Evolutionary conservation across 2,888 invertebrate genomes (phyloP), one percentile per base, ranked within the genome.

Genomic region (Abscondita cerata): DNA sequence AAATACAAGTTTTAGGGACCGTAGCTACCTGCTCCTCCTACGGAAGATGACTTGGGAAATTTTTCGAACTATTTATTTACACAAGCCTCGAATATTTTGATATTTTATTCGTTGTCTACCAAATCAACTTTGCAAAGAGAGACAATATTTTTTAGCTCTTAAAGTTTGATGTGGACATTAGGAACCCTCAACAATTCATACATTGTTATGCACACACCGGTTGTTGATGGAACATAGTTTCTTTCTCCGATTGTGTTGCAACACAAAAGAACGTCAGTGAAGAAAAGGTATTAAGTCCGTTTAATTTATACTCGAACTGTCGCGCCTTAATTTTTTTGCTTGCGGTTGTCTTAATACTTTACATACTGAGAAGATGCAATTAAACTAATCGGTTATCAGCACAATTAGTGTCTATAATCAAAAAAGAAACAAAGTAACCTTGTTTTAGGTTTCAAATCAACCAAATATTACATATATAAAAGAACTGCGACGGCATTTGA

Each of bases 141-240:
- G 63, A 64, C 63, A 64, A 64, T 64, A 64, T 64, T 64, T 64
- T 59, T 59, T 64, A 64, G 59, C 63, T 64, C 63, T 64, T 50
- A 31, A 64, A 25, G 41, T 56, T 64, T 64, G 59, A 64, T 64
- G 63, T 64, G 53, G 63, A 64, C 59, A 64, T 64, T 64, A 64
- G 33, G 40, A 52, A 55, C 59, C 52, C 63, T 51, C 33, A 41
- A 64, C 63, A 64, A 64, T 64, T 64, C 59, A 64, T 48, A 56
- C 56, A 64, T 64, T 64, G 63, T 64, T 63, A 40, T 15, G 15
- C 13, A 8, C 40, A 15, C n/a, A n/a, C n/a, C n/a, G 25, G 4
- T 25, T 25, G 44, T 44, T 44, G 44, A 44, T 44, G 18, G 44
- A 44, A 44, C 6, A 41, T 18, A 19, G 6, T 44, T 18, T 18